A percentile compares a stretch with the other conserved stretches of the same genome.
phyloP scores from a whole-genome alignment of 2,113 vertebrate species.

The Dendropsophus ebraccatus region DNA sequence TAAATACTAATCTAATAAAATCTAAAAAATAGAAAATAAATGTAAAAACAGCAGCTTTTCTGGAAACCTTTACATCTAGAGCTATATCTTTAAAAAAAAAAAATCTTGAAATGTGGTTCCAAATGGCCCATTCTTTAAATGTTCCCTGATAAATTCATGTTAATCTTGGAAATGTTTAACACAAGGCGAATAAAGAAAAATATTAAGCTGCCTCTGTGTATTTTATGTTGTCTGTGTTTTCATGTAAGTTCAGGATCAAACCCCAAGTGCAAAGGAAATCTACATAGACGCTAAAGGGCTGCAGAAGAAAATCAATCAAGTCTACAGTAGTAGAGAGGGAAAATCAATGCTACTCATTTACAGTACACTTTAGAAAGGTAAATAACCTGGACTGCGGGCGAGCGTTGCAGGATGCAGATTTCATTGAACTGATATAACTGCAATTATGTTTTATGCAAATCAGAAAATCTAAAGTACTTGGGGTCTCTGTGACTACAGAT shows the following conservation, averaged over 20 bases:
- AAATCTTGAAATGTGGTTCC: not conserved
- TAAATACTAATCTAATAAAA: too few species aligned
- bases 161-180: not conserved
- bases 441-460: conserved; percentile 9
- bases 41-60: not conserved
- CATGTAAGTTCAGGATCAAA: conserved; percentile 5
- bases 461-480: not conserved
- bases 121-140: not conserved
- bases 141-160: not conserved
- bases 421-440: conserved; percentile 17
- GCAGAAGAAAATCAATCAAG: conserved; percentile 35
- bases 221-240: not conserved
- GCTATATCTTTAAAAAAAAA: not conserved
- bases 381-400: conserved; percentile 16
- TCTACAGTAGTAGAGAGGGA: conserved; percentile 7
- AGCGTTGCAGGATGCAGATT: not conserved
- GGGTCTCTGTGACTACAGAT: too few species aligned
- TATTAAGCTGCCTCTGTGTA: not conserved
- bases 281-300: conserved; percentile 29
- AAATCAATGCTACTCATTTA: conserved; percentile 53
- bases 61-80: not conserved
- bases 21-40: too few species aligned
- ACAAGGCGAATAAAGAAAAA: not conserved
- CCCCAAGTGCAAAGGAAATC: conserved; percentile 43
- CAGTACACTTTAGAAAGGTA: conserved; percentile 45